These are phyloP conservation scores for Chrysolina haemoptera DNA, from an alignment of 2,888 invertebrate genomes.

Conservation along the genomic window DNA sequence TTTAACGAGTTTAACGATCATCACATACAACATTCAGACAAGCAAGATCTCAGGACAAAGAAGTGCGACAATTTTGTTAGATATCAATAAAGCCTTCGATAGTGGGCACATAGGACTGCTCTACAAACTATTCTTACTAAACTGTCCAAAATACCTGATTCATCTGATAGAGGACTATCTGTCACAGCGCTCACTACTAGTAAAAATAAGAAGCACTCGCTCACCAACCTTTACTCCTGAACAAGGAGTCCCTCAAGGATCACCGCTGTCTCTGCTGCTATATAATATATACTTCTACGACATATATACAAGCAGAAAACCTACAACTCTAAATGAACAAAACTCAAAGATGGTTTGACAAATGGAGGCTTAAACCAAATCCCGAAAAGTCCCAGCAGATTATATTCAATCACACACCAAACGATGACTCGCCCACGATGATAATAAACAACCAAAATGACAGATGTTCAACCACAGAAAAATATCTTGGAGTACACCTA, in stretches of 20 bases:
- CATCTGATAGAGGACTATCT: no score
- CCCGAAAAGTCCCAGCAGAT: no score
- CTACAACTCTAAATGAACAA: conserved; percentile 14
- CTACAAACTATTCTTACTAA: no score
- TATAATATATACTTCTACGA: conserved; percentile 20
- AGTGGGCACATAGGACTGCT: no score
- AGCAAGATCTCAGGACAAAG: conserved; percentile 13
- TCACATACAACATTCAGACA: conserved; percentile 2
- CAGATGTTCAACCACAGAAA: no score
- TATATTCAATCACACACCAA: no score
- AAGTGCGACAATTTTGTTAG: conserved; percentile 8
- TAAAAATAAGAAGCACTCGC: conserved; percentile 1
- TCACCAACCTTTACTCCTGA: conserved; percentile 14
- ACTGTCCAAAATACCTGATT: no score
- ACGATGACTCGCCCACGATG: no score
- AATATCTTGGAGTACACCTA: no score
- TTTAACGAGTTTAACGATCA: not conserved
- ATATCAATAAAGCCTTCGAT: no score
- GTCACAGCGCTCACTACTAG: conserved; percentile 4
- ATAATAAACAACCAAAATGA: no score
- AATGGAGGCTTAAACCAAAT: no score
- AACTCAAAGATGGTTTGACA: not conserved
- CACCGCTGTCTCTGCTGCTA: not conserved
- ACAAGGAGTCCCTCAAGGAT: conserved; percentile 21
- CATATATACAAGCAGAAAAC: conserved; percentile 9